Evolutionary conservation across 1,140 invertebrate species (phyloP).

Genomic region (Chrysopa pallens): DNA sequence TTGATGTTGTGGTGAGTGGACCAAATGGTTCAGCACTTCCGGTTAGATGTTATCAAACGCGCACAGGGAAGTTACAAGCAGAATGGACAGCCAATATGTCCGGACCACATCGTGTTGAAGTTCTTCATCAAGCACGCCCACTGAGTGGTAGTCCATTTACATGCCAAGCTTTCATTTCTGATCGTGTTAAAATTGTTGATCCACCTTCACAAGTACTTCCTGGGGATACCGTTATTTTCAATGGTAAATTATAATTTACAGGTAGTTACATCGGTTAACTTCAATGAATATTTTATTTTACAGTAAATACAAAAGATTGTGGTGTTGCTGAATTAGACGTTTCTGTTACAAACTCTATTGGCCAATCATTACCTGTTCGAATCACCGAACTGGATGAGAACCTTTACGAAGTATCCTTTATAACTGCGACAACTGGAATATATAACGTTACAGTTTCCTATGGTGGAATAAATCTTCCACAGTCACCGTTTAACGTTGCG

Average conservation of each 20-base stretch:
- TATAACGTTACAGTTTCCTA: slow-evolving; percentile 80
- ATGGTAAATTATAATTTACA: slow-evolving; percentile 35
- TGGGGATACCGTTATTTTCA: slow-evolving; percentile 68
- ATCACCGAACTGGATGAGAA: slow-evolving; percentile 56
- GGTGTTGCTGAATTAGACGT: slow-evolving; percentile 82
- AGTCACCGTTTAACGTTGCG: slow-evolving; percentile 29
- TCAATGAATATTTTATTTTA: slow-evolving; percentile 11
- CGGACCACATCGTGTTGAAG: slow-evolving; percentile 53
- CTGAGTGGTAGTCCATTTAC: slow-evolving; percentile 90
- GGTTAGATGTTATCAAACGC: slow-evolving; percentile 87
- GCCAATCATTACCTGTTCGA: slow-evolving; percentile 67
- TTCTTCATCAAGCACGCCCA: slow-evolving; percentile 77
- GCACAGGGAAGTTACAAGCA: slow-evolving; percentile 80
- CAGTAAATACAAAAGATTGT: slow-evolving; percentile 72
- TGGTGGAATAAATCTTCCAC: slow-evolving; percentile 47
- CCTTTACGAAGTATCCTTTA: slow-evolving; percentile 61
- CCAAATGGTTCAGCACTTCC: slow-evolving; percentile 80
- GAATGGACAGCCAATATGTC: slow-evolving; percentile 76
- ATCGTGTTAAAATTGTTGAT: slow-evolving; percentile 34
- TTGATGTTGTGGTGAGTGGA: slow-evolving; percentile 70
- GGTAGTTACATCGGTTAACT: neutral
- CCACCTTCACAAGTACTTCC: slow-evolving; percentile 62
- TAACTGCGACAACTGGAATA: slow-evolving; percentile 71
- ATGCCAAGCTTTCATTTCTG: slow-evolving; percentile 85
- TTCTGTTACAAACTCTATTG: slow-evolving; percentile 73